These are phyloP conservation scores for Megastigmus dorsalis DNA, from an alignment of 2,888 invertebrate genomes.

Conservation along the genomic window DNA sequence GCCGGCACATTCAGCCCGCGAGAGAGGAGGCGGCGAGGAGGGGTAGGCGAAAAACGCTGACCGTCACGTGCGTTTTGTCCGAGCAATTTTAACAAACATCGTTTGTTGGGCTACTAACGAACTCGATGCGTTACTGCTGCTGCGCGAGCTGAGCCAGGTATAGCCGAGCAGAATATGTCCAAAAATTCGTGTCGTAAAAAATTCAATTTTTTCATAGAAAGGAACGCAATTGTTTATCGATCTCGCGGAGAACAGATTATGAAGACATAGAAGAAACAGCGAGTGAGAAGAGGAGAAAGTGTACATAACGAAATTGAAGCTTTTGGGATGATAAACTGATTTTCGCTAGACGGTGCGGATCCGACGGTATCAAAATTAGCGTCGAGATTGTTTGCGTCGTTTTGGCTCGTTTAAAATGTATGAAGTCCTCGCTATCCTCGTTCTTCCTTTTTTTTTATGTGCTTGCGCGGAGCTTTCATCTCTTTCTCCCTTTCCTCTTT, in stretches of 20 bases:
- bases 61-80: background rate
- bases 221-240: conserved; percentile 1
- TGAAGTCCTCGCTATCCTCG: conserved; percentile 47
- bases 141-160: too few species aligned
- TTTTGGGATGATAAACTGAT: conserved; percentile 47
- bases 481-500: conserved; percentile 3
- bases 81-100: conserved; percentile 31
- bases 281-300: background rate
- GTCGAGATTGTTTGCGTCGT: conserved; percentile 56
- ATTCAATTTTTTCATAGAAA: background rate
- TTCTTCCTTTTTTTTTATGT: conserved; percentile 9
- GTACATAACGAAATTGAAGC: conserved; percentile 29
- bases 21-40: background rate
- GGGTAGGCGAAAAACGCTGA: conserved; percentile 13
- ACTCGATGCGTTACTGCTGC: background rate
- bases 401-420: conserved; percentile 58
- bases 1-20: too few species aligned
- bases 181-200: background rate
- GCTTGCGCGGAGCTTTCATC: conserved; percentile 42
- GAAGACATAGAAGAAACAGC: background rate
- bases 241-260: background rate
- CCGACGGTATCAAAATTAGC: conserved; percentile 57
- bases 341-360: conserved; percentile 37
- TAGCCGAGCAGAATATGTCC: too few species aligned
- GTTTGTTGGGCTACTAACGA: conserved; percentile 33